Percentiles rank a stretch among this genome's conserved stretches.
phyloP scores from a whole-genome alignment of 2,888 invertebrate genomes.

The Antheraea yamamai region DNA sequence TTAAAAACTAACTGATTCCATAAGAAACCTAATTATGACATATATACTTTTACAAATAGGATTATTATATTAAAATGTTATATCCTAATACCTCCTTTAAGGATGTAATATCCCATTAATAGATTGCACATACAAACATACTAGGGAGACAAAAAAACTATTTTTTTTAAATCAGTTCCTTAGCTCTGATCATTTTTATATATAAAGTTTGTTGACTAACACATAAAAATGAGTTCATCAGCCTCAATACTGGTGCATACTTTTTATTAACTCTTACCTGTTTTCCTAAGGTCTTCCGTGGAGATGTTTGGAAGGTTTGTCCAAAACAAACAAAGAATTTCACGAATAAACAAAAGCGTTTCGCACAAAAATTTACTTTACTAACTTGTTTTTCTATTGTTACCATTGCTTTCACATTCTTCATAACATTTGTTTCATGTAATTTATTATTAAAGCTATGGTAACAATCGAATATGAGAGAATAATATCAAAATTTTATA shows the following conservation, averaged over 20 bases:
- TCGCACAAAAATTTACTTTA: conserved; percentile 65
- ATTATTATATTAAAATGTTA: no score
- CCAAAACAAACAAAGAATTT: conserved; percentile 65
- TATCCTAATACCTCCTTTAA: no score
- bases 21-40: no score
- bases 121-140: no score
- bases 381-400: conserved; percentile 61
- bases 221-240: conserved; percentile 48
- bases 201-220: conserved; percentile 46
- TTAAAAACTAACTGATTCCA: no score
- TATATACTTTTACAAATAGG: no score
- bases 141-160: no score
- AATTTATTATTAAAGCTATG: conserved; percentile 44
- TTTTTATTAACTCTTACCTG: conserved; percentile 71
- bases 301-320: conserved; percentile 86
- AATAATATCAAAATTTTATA: conserved; percentile 58
- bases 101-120: no score
- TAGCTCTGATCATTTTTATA: background rate
- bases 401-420: conserved; percentile 53
- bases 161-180: no score
- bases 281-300: conserved; percentile 85
- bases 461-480: conserved; percentile 57
- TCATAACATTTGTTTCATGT: conserved; percentile 28
- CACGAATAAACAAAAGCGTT: conserved; percentile 69
- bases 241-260: conserved; percentile 70